phyloP scores from a whole-genome alignment of 2,797 vertebrate species.

The Periparus ater region DNA sequence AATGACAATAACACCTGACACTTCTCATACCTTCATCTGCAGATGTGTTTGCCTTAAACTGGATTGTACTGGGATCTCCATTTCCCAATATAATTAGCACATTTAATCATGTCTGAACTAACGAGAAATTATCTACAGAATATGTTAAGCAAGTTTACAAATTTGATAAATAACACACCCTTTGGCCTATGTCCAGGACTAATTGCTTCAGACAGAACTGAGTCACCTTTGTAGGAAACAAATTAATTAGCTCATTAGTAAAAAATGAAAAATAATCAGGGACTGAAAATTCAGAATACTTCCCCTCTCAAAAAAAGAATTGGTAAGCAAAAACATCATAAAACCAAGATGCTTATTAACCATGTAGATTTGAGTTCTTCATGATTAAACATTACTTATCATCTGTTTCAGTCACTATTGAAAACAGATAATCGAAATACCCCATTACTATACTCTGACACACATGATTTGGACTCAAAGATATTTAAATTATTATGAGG shows the following conservation, averaged over 20 bases:
- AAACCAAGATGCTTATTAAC: not conserved
- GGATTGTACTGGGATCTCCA: not conserved
- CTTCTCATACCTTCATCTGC: not conserved
- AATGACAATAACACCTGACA: not conserved
- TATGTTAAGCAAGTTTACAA: not conserved
- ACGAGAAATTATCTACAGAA: not conserved
- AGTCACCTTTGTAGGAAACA: not conserved
- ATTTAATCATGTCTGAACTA: not conserved
- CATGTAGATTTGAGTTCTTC: not conserved
- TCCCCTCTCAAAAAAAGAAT: not conserved
- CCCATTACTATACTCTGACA: not conserved
- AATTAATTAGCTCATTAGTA: not conserved
- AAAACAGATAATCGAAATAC: not conserved
- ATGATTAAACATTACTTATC: not conserved
- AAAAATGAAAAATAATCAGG: not conserved
- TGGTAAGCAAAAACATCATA: not conserved
- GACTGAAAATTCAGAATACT: not conserved
- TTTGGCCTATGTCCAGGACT: not conserved
- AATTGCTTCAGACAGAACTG: not conserved
- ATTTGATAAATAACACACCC: not conserved
- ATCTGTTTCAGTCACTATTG: not conserved
- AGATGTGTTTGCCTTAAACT: not conserved
- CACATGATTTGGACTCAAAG: not conserved
- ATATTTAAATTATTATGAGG: not conserved
- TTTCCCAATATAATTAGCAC: not conserved